Percentiles rank a stretch among this genome's conserved stretches.
phyloP scores from a whole-genome alignment of 2,113 vertebrate species.

The Daubentonia madagascariensis region DNA sequence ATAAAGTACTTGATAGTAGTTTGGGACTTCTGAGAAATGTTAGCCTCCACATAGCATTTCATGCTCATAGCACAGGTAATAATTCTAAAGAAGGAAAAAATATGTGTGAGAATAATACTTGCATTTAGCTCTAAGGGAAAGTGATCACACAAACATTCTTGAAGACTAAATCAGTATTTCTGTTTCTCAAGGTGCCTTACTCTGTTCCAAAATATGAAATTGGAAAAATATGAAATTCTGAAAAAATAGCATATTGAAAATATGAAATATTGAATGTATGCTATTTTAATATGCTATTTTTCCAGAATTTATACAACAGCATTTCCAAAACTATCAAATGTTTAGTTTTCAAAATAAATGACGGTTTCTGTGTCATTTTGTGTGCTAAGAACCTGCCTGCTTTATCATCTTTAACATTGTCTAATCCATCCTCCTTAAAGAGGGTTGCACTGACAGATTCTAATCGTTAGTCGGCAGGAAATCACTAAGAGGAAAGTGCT shows the following conservation, averaged over 20 bases:
- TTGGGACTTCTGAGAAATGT: constrained; percentile 89
- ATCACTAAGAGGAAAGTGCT: neutral
- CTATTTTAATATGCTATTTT: neutral
- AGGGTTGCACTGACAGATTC: neutral
- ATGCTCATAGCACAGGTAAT: constrained; percentile 89
- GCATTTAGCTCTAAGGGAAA: neutral
- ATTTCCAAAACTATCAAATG: neutral
- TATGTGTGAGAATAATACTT: neutral
- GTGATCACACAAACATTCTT: neutral
- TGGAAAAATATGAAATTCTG: no score
- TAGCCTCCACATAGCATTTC: constrained; percentile 90
- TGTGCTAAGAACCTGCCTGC: neutral
- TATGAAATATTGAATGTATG: no score
- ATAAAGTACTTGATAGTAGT: constrained; percentile 91
- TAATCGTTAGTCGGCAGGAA: constrained; percentile 17
- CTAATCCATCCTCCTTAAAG: neutral
- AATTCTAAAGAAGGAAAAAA: constrained; percentile 78
- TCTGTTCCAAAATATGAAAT: neutral
- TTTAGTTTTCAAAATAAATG: neutral
- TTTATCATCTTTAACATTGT: neutral
- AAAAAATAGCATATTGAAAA: no score
- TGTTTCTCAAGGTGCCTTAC: neutral
- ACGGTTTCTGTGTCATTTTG: neutral
- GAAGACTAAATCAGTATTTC: neutral
- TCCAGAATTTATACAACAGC: neutral